Base-by-base conservation (phyloP, 2,797 vertebrate species). In the Pseudochaenichthys georgianus region DNA sequence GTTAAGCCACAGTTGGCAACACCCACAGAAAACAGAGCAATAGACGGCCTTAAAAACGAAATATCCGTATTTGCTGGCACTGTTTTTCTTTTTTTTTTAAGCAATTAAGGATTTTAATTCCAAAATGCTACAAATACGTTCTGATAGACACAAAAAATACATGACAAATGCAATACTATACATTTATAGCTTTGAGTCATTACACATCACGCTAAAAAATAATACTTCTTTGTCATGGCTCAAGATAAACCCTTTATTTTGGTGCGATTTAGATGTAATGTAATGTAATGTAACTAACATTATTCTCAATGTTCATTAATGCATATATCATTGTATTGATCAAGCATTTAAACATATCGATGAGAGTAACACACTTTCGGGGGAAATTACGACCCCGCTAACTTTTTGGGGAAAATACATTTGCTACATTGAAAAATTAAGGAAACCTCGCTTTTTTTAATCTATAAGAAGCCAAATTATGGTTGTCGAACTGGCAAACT, bases 101-200 rank as follows among this genome's bases (percentile, higher is more conserved):
- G 41, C 2, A 1, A 3, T 8, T 21, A 34, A 77, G 70, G 67
- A 72, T 78, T 67, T 72, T 66, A 60, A 75, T 80, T 85, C 70
- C 74, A 69, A 75, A 83, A 66, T 77, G 70, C 73, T 71, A 67
- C 62, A 73, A 43, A 75, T 84, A 78, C 72, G 58, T 71, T 57
- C 45, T 11, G 17, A 58, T 52, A 58, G 53, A 52, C 34, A 28
- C 28, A 28, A 42, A 8, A 17, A 45, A 11, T 13, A 42, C 13
- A 45, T 34, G 45, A 70, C 41, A 41, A 28, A 28, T 5, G 0
- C 28, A 28, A 28, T 28, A 28, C 28, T 5, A 16, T 5, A 63
- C 46, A 28, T 41, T 15, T 11, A 19, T 28, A 43, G 8, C 8
- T 64, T 58, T 16, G 54, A 61, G 54, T 60, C 34, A 45, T 64